Evolutionary conservation across 2,797 vertebrate genomes (phyloP).

Genomic region (Dryobates pubescens): DNA sequence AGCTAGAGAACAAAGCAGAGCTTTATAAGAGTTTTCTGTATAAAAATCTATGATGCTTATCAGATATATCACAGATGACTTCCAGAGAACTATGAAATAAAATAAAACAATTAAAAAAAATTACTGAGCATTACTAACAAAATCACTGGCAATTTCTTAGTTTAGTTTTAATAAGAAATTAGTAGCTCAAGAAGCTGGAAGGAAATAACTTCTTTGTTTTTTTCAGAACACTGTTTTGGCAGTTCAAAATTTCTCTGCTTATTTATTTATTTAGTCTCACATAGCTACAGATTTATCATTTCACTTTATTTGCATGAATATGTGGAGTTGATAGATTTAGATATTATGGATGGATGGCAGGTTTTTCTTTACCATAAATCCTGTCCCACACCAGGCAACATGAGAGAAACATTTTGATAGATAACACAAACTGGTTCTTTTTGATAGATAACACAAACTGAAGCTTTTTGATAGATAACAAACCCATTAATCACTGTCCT

Average conservation of each 20-base stretch:
- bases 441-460: constrained; percentile 30
- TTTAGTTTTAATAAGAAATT: constrained; percentile 6
- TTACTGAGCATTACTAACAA: background rate
- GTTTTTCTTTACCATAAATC: constrained; percentile 75
- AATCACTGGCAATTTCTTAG: background rate
- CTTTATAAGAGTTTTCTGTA: constrained; percentile 15
- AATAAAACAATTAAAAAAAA: background rate
- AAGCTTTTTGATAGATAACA: constrained; percentile 54
- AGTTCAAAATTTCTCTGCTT: constrained; percentile 8
- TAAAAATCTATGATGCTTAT: constrained; percentile 41
- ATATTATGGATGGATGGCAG: constrained; percentile 31
- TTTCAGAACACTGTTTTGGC: constrained; percentile 45
- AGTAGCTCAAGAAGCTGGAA: constrained; percentile 19
- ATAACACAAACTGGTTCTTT: constrained; percentile 34
- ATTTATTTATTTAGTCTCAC: background rate
- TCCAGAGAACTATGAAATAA: constrained; percentile 28
- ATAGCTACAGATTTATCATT: constrained; percentile 49
- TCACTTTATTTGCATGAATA: constrained; percentile 63
- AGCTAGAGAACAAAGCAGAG: constrained; percentile 30
- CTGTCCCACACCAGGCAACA: constrained; percentile 9
- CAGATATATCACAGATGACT: background rate
- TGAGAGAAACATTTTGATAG: constrained; percentile 68
- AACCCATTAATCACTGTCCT: constrained; percentile 72
- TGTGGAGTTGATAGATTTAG: constrained; percentile 65
- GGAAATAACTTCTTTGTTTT: constrained; percentile 14